Evolutionary conservation across 2,888 invertebrate genomes (phyloP), one percentile per base, ranked within the genome.

Genomic region (Pristionchus entomophagus): DNA sequence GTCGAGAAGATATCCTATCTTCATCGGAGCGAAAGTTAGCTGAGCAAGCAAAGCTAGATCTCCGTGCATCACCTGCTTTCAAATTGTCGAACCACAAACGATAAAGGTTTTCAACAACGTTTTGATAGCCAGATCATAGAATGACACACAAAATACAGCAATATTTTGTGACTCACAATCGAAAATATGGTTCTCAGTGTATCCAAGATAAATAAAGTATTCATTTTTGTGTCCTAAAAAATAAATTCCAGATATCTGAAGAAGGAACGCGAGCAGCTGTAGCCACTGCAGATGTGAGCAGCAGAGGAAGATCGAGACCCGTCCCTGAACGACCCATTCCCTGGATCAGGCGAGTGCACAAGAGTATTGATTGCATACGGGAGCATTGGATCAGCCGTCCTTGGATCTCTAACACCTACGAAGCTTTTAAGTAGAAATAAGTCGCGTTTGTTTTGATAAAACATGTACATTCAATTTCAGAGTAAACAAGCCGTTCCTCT

Each of bases 261-360:
- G 83, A 85, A 51, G 89, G 89, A 19, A 87, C 91, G 17, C 87
- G 90, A 80, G 89, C 89, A 3, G 89, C 90, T 17, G 90, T 90
- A 8, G 87, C 89, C 22, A 89, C 91, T 0, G 89, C 73, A 6
- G n/a, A n/a, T n/a, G 35, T 80, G 3, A 6, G 51, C 2, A 32
- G 51, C 19, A 17, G 10, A 17, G 3, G 26, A 6, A 19, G 49
- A 32, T 26, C 32, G 41, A 32, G 26, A 19, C 80, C 80, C 4
- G 19, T 14, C 22, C 32, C 73, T 8, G 38, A 38, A 14, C 38
- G 12, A 19, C 38, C 38, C 38, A 38, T 69, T 69, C 69, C 38
- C 35, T 69, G 19, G 38, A 12, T 38, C 19, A 69, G 69, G 69
- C 69, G 12, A 65, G 32, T 65, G 32, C 35, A 26, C 19, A 45